These are phyloP conservation scores for Ophraella communa DNA, from an alignment of 2,888 invertebrate species.

Conservation along the genomic window DNA sequence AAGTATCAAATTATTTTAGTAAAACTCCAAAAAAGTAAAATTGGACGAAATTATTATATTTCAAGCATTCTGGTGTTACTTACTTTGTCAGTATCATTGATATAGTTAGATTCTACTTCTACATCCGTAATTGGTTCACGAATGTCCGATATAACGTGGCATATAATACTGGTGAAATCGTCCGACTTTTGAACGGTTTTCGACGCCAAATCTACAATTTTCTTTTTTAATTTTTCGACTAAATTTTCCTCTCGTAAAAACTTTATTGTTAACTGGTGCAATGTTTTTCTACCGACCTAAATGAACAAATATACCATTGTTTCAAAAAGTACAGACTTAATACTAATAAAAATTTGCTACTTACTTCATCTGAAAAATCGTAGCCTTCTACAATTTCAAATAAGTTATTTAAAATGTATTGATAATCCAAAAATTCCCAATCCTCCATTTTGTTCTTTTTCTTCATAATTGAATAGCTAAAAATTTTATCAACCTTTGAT, in stretches of 20 bases:
- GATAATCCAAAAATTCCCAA: slow-evolving; percentile 52
- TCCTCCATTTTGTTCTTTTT: slow-evolving; percentile 39
- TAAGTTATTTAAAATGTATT: slow-evolving; percentile 65
- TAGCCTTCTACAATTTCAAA: slow-evolving; percentile 62
- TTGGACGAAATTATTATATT: too few species aligned
- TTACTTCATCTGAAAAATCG: slow-evolving; percentile 67
- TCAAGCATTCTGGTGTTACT: too few species aligned
- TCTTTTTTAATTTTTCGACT: slow-evolving; percentile 38
- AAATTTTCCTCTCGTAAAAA: slow-evolving; percentile 38
- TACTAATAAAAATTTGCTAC: slow-evolving; percentile 42
- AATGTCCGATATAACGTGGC: slow-evolving; percentile 48
- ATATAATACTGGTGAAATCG: slow-evolving; percentile 43
- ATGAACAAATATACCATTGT: too few species aligned
- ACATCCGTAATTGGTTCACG: slow-evolving; percentile 42
- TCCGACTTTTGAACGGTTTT: slow-evolving; percentile 39
- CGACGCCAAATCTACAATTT: slow-evolving; percentile 41
- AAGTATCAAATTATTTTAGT: too few species aligned
- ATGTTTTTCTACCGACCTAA: slow-evolving; percentile 44
- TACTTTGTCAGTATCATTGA: slow-evolving; percentile 32
- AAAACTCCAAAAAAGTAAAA: too few species aligned
- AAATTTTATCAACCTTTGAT: not conserved
- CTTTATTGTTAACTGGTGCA: slow-evolving; percentile 37
- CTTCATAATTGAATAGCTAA: slow-evolving; percentile 33
- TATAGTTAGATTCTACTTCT: slow-evolving; percentile 10
- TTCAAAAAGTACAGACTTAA: too few species aligned